These are phyloP conservation scores for Leptopilina myrica DNA, from an alignment of 2,888 invertebrate genomes.

Conservation along the genomic window DNA sequence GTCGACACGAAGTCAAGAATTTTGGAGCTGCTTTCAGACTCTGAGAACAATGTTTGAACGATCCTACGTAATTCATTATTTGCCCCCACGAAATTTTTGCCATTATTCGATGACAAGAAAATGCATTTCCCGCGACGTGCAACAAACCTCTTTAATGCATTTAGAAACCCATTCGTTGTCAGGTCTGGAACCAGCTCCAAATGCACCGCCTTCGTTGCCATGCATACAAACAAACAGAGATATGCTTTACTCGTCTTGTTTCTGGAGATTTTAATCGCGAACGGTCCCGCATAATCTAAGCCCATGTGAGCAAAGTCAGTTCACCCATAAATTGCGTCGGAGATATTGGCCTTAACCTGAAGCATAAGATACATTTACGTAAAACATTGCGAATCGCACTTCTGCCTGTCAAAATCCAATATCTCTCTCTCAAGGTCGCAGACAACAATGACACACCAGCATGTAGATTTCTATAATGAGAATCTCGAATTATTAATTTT, in stretches of 20 bases:
- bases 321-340: conserved; percentile 46
- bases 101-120: background rate
- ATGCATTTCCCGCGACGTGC: background rate
- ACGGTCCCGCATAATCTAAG: conserved; percentile 57
- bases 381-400: conserved; percentile 45
- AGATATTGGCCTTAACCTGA: conserved; percentile 44
- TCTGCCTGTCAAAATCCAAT: conserved; percentile 47
- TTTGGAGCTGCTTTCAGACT: background rate
- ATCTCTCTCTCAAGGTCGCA: conserved; percentile 32
- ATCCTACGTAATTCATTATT: background rate
- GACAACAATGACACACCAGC: conserved; percentile 36
- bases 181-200: background rate
- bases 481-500: conserved; percentile 41
- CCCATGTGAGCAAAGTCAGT: conserved; percentile 53
- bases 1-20: background rate
- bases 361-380: conserved; percentile 49
- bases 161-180: background rate
- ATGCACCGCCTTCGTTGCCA: background rate
- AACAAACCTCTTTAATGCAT: background rate
- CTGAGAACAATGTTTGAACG: background rate
- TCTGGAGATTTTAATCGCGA: conserved; percentile 40
- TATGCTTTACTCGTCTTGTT: conserved; percentile 49
- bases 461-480: conserved; percentile 43
- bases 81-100: background rate
- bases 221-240: conserved; percentile 25